Percentiles rank a stretch among this genome's conserved stretches.
phyloP scores from a whole-genome alignment of 2,797 vertebrate species.

The Scleropages formosus region DNA sequence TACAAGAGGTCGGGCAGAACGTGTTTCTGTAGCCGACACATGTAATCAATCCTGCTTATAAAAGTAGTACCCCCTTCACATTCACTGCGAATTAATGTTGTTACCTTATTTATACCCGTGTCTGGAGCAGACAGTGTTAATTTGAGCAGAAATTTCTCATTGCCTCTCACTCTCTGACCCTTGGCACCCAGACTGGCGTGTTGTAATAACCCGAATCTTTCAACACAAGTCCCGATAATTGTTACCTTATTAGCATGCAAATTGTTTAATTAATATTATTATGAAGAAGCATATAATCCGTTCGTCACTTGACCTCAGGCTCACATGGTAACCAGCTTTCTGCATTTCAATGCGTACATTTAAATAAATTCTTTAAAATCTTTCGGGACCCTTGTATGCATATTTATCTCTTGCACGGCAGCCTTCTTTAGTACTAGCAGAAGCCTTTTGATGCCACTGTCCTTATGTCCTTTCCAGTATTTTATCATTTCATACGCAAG shows the following conservation, averaged over 20 bases:
- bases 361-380: constrained; percentile 86
- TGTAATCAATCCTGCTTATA: constrained; percentile 72
- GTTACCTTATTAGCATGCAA: constrained; percentile 99
- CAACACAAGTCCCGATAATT: constrained; percentile 99
- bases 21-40: constrained; percentile 80
- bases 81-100: constrained; percentile 97
- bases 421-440: constrained; percentile 63
- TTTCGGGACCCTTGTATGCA: constrained; percentile 65
- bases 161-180: constrained; percentile 95
- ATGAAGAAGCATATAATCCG: constrained; percentile 99
- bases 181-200: constrained; percentile 96
- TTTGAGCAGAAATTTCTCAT: constrained; percentile 97
- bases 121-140: constrained; percentile 99
- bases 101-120: constrained; percentile 98
- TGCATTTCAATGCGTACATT: constrained; percentile 85
- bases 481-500: constrained; percentile 74
- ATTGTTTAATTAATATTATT: constrained; percentile 99
- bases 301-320: constrained; percentile 99
- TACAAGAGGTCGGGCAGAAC: constrained; percentile 66
- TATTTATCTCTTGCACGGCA: constrained; percentile 69
- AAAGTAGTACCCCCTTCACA: constrained; percentile 77
- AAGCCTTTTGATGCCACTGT: constrained; percentile 68
- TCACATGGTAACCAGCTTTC: constrained; percentile 83
- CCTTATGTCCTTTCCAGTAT: constrained; percentile 73
- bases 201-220: constrained; percentile 99